A percentile compares a stretch with the other conserved stretches of the same genome.
phyloP scores from a whole-genome alignment of 2,797 vertebrate species.

The Paratrypauchen microcephalus region DNA sequence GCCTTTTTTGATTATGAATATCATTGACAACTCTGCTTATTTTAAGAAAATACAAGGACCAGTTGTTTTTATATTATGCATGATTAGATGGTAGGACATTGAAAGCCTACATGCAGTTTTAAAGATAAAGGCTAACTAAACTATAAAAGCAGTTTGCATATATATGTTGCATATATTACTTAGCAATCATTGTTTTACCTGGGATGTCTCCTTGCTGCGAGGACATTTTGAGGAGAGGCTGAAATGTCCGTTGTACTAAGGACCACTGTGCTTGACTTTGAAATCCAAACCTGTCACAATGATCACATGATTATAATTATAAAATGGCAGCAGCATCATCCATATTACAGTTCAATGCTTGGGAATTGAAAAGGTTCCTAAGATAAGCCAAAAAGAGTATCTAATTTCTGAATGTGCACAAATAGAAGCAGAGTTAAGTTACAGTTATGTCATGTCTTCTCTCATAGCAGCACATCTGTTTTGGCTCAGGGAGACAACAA shows the following conservation, averaged over 20 bases:
- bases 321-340: neutral
- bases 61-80: too few species aligned
- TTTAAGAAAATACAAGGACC: too few species aligned
- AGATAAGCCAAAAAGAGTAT: slow-evolving; percentile 7
- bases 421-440: slow-evolving; percentile 60
- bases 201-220: slow-evolving; percentile 71
- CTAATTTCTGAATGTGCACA: slow-evolving; percentile 31
- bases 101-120: too few species aligned
- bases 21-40: too few species aligned
- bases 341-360: neutral
- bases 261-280: slow-evolving; percentile 13
- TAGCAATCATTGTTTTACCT: slow-evolving; percentile 57
- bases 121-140: too few species aligned
- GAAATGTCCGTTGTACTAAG: slow-evolving; percentile 6
- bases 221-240: slow-evolving; percentile 58
- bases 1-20: neutral
- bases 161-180: too few species aligned
- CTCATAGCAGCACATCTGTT: neutral
- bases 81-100: too few species aligned
- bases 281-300: slow-evolving; percentile 30
- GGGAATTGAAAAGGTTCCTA: neutral
- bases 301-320: slow-evolving; percentile 3
- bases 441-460: slow-evolving; percentile 36
- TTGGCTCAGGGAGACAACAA: neutral
- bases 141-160: too few species aligned